A percentile compares a stretch with the other conserved stretches of the same genome.
Evolutionary conservation across 2,797 vertebrate species (phyloP).

Genomic region (Pithecia hirsuta): DNA sequence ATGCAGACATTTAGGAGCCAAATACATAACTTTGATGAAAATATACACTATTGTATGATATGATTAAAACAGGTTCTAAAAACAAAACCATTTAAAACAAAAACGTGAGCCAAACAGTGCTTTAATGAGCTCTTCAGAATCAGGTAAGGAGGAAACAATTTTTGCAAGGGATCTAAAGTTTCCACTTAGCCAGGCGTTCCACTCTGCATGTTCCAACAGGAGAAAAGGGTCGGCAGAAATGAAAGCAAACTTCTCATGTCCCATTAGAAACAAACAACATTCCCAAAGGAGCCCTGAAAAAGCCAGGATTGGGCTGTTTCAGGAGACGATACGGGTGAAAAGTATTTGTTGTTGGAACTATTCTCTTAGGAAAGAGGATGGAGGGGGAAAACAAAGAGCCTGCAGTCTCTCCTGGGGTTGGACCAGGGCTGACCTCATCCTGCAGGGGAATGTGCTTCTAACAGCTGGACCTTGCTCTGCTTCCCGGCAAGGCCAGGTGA

Average conservation of each 20-base stretch:
- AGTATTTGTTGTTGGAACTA: background rate
- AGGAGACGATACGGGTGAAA: accelerated
- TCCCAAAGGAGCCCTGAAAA: background rate
- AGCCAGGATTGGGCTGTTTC: background rate
- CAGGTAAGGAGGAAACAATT: background rate
- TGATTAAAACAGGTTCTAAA: background rate
- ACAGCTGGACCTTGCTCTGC: too few relatives aligned
- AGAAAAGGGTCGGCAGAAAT: background rate
- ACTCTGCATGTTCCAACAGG: background rate
- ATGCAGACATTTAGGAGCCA: background rate
- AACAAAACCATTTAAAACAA: background rate
- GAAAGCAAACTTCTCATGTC: background rate
- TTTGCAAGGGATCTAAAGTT: background rate
- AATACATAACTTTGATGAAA: background rate
- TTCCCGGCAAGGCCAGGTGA: background rate
- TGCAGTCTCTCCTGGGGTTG: background rate
- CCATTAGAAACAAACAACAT: background rate
- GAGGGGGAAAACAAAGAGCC: too few relatives aligned
- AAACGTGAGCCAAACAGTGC: background rate
- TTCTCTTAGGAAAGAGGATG: background rate
- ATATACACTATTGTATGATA: background rate
- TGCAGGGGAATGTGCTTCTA: background rate
- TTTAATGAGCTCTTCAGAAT: background rate
- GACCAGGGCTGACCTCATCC: accelerated
- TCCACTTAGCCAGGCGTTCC: background rate